phyloP scores from a whole-genome alignment of 2,113 vertebrate genomes.

The Podarcis cretensis region DNA sequence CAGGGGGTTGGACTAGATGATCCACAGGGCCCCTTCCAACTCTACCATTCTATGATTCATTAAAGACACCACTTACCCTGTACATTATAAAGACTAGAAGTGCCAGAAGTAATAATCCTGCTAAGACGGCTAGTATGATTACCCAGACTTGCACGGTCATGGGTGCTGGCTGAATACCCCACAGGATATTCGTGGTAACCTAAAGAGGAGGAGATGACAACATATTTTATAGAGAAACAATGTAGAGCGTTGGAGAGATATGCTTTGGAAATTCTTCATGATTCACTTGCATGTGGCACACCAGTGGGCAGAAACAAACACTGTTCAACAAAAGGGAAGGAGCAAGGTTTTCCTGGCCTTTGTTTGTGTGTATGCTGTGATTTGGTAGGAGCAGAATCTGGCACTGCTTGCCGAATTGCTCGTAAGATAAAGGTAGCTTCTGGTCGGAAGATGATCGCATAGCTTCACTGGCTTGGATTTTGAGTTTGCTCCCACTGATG shows the following conservation, averaged over 20 bases:
- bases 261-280: not conserved
- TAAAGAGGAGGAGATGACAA: constrained; percentile 54
- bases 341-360: not conserved
- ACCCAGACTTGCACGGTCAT: constrained; percentile 92
- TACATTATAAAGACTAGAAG: constrained; percentile 96
- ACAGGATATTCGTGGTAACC: constrained; percentile 91
- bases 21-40: too few relatives aligned
- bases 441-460: not conserved
- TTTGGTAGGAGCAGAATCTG: not conserved
- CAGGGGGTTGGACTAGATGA: too few relatives aligned
- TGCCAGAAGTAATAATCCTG: constrained; percentile 91
- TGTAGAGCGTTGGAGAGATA: not conserved
- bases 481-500: not conserved
- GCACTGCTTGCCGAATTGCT: not conserved
- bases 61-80: constrained; percentile 81
- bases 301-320: not conserved
- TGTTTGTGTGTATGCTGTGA: not conserved
- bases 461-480: not conserved
- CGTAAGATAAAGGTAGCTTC: not conserved
- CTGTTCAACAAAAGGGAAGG: not conserved
- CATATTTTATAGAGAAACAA: constrained; percentile 1
- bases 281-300: not conserved
- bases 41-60: not conserved
- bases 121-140: constrained; percentile 92
- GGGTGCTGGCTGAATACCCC: constrained; percentile 83